Conservation (phyloP, 2,888 invertebrate genomes). For the Stenichneumon culpator region DNA sequence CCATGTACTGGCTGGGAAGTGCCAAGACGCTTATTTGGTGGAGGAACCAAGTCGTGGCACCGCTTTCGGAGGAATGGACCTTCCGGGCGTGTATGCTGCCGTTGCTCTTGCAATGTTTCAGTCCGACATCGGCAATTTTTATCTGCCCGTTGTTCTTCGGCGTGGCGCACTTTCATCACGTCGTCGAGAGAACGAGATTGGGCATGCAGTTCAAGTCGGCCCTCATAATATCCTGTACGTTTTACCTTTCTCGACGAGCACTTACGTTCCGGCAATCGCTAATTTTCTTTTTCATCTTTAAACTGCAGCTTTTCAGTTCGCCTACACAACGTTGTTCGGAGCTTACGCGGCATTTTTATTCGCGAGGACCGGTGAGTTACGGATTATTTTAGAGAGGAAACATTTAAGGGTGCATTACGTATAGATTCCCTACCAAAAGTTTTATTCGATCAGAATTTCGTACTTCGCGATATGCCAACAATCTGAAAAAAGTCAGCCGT, state of each 20-base stretch:
- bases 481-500: too few species aligned
- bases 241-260: conserved; percentile 18
- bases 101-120: conserved; percentile 93
- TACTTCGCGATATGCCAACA: too few species aligned
- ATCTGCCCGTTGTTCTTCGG: conserved; percentile 97
- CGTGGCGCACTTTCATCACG: conserved; percentile 97
- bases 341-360: conserved; percentile 97
- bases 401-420: too few species aligned
- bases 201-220: conserved; percentile 91
- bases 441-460: too few species aligned
- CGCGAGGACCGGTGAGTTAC: conserved; percentile 90
- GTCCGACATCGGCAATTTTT: conserved; percentile 91
- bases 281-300: conserved; percentile 67
- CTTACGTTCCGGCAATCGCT: background rate
- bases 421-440: too few species aligned
- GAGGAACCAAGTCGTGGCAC: conserved; percentile 95
- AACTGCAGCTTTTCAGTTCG: conserved; percentile 92
- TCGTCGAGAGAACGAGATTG: conserved; percentile 91
- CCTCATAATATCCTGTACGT: conserved; percentile 91
- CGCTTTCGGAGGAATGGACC: conserved; percentile 97
- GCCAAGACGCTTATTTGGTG: conserved; percentile 93
- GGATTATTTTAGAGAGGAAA: conserved; percentile 7
- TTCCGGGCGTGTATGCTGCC: conserved; percentile 98
- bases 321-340: conserved; percentile 97
- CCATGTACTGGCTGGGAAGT: conserved; percentile 90